Evolutionary conservation across 2,797 vertebrate species (phyloP).

Genomic region (Sebastes taczanowskii): DNA sequence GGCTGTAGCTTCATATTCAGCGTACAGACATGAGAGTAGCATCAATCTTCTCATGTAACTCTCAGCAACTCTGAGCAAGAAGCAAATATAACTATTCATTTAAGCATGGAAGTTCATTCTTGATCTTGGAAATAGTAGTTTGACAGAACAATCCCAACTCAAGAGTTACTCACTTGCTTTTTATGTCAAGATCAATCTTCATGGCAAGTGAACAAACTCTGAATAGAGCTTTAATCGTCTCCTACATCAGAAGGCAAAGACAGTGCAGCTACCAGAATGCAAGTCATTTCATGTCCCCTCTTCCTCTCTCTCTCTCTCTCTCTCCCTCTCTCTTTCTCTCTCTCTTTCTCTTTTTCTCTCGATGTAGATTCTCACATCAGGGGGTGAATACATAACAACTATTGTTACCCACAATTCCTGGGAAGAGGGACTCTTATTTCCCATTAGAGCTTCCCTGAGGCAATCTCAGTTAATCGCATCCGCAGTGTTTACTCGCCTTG

Average conservation of each 20-base stretch:
- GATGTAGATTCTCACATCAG: constrained; percentile 21
- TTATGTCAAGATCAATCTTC: not conserved
- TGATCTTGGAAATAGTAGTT: not conserved
- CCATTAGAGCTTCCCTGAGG: constrained; percentile 49
- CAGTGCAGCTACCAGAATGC: not conserved
- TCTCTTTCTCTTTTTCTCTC: too few relatives aligned
- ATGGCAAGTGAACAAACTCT: not conserved
- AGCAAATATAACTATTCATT: not conserved
- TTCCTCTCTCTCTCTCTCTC: too few relatives aligned
- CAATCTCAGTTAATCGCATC: constrained; percentile 64
- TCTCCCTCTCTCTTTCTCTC: not conserved
- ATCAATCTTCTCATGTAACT: not conserved
- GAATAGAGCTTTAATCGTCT: not conserved
- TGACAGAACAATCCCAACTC: not conserved
- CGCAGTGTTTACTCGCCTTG: constrained; percentile 51
- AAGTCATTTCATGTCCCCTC: constrained; percentile 6
- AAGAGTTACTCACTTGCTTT: not conserved
- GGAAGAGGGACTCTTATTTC: constrained; percentile 61
- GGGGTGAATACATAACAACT: constrained; percentile 17
- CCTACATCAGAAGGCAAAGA: not conserved
- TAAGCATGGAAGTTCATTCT: not conserved
- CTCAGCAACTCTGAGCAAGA: not conserved
- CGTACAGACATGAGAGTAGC: not conserved
- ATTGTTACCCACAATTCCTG: constrained; percentile 39
- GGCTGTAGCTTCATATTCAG: not conserved